These are phyloP conservation scores for Hypocryptadius cinnamomeus DNA, from an alignment of 2,113 vertebrate genomes.

Conservation along the genomic window DNA sequence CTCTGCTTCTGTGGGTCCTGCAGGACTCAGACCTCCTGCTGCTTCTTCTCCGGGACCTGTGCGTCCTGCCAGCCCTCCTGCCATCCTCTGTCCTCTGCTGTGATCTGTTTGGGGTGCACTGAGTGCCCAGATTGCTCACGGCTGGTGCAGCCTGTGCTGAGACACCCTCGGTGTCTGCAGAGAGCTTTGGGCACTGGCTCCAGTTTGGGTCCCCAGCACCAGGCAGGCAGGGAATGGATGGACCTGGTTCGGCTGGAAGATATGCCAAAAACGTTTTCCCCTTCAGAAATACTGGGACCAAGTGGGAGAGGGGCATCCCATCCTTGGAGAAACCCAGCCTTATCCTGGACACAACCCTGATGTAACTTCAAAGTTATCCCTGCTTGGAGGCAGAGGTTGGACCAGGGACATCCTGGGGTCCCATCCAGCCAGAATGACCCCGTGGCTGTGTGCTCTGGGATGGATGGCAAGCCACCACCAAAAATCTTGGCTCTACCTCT, in stretches of 20 bases:
- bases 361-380: not conserved
- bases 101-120: not conserved
- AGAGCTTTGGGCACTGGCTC: not conserved
- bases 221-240: not conserved
- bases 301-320: not conserved
- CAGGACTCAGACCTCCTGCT: not conserved
- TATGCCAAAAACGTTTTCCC: fast-evolving
- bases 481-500: not conserved
- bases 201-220: not conserved
- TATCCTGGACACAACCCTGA: not conserved
- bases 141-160: not conserved
- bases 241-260: not conserved
- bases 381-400: not conserved
- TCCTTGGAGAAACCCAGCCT: not conserved
- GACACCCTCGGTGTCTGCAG: not conserved
- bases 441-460: not conserved
- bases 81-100: not conserved
- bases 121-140: fast-evolving
- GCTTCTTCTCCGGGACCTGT: not conserved
- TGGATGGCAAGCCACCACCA: not conserved
- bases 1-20: not conserved
- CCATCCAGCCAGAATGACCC: not conserved
- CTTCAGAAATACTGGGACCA: not conserved
- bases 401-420: not conserved
- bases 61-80: not conserved